Conservation (phyloP, 2,797 vertebrate genomes). For the Buphagus erythrorhynchus region DNA sequence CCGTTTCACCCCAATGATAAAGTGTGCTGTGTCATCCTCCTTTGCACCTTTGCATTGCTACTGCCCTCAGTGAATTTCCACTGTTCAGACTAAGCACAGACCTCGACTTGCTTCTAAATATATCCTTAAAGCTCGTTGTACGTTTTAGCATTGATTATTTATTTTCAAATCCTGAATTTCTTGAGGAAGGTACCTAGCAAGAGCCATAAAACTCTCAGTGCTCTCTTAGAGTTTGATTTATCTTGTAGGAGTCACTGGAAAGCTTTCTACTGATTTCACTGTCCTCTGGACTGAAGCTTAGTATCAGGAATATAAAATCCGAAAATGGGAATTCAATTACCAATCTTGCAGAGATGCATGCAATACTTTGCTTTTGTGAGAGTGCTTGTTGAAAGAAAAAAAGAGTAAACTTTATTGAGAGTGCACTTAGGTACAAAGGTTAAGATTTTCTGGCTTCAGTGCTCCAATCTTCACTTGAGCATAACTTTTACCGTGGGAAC, state of each 20-base stretch:
- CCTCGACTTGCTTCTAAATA: not conserved
- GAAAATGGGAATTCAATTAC: not conserved
- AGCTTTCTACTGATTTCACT: not conserved
- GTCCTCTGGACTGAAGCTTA: not conserved
- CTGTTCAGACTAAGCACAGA: not conserved
- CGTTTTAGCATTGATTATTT: not conserved
- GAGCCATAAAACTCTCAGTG: not conserved
- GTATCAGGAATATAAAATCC: not conserved
- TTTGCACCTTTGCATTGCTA: not conserved
- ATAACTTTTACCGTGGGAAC: not conserved
- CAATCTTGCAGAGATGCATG: not conserved
- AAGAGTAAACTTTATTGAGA: not conserved
- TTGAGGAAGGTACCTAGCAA: not conserved
- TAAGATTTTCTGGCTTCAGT: not conserved
- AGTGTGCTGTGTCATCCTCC: not conserved
- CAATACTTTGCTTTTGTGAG: not conserved
- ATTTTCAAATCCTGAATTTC: not conserved
- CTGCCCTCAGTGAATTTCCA: not conserved
- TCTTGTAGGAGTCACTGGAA: not conserved
- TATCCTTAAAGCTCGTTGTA: not conserved
- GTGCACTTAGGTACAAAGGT: not conserved
- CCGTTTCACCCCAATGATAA: rapidly evolving
- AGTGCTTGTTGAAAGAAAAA: not conserved
- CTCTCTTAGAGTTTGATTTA: not conserved
- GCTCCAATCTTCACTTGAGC: not conserved